Percentiles rank a stretch among this genome's conserved stretches.
phyloP scores from a whole-genome alignment of 2,797 vertebrate species.

The Lophotriccus pileatus region DNA sequence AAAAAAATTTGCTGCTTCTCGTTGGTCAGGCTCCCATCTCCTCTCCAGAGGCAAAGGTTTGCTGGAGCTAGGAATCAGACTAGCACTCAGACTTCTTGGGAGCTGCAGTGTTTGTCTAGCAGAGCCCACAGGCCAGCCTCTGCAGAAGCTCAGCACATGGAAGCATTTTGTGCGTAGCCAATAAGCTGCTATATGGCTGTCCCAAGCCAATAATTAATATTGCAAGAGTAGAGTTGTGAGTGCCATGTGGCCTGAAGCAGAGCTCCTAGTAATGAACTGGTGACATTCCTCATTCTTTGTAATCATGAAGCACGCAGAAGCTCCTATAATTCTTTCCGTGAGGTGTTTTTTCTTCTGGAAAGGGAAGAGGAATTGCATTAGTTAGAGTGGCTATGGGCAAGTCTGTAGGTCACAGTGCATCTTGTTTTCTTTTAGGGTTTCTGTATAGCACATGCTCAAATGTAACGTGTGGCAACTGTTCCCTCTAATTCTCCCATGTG shows the following conservation, averaged over 20 bases:
- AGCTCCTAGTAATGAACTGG: not conserved
- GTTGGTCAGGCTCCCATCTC: not conserved
- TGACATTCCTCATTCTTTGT: not conserved
- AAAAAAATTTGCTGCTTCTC: not conserved
- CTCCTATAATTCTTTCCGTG: not conserved
- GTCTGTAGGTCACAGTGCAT: not conserved
- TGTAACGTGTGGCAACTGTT: not conserved
- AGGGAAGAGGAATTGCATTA: not conserved
- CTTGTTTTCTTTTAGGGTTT: not conserved
- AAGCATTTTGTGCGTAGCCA: not conserved
- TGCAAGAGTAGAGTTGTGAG: not conserved
- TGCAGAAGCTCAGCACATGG: slow-evolving; percentile 24
- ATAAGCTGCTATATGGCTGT: not conserved
- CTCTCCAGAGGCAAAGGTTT: not conserved
- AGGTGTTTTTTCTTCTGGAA: not conserved
- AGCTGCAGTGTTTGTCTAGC: not conserved
- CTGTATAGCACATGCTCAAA: not conserved
- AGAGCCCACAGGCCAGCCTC: not conserved
- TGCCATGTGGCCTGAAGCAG: not conserved
- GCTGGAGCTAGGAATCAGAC: not conserved
- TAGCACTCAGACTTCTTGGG: not conserved
- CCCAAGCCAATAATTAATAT: not conserved
- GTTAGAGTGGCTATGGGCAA: not conserved
- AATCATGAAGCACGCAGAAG: not conserved
- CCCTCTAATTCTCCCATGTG: not conserved